A percentile compares a stretch with the other conserved stretches of the same genome.
These are phyloP conservation scores for Oreocharis arfaki DNA, from an alignment of 2,113 vertebrate species.

Conservation along the genomic window DNA sequence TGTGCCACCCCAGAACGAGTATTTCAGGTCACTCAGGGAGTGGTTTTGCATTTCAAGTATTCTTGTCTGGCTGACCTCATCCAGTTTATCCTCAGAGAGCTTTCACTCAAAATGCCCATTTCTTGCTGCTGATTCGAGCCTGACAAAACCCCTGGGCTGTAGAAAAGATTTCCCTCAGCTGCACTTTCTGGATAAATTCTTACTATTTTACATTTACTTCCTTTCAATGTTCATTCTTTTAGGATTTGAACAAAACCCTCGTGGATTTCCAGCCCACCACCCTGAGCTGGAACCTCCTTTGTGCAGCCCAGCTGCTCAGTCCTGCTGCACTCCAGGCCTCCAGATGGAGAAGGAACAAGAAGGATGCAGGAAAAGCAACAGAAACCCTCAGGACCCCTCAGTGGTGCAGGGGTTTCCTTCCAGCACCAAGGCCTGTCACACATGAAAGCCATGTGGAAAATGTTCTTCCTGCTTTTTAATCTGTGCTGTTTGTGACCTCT, in stretches of 20 bases:
- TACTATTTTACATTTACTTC: background rate
- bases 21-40: slow-evolving; percentile 26
- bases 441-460: background rate
- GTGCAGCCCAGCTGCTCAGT: slow-evolving; percentile 17
- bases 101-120: background rate
- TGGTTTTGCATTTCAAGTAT: background rate
- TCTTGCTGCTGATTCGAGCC: background rate
- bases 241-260: slow-evolving; percentile 53
- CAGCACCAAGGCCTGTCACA: background rate
- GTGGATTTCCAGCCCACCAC: slow-evolving; percentile 60
- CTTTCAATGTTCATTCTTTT: background rate
- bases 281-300: slow-evolving; percentile 51
- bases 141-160: background rate
- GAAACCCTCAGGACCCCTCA: background rate
- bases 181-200: background rate
- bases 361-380: background rate
- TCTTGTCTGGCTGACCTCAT: background rate
- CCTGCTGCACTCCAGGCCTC: slow-evolving; percentile 34
- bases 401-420: background rate
- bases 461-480: background rate
- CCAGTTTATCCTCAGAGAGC: background rate
- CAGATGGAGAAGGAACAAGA: background rate
- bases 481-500: background rate
- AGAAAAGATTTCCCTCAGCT: background rate
- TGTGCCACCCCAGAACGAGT: background rate